These are phyloP conservation scores for Elachura formosa DNA, from an alignment of 2,113 vertebrate species.

Conservation along the genomic window DNA sequence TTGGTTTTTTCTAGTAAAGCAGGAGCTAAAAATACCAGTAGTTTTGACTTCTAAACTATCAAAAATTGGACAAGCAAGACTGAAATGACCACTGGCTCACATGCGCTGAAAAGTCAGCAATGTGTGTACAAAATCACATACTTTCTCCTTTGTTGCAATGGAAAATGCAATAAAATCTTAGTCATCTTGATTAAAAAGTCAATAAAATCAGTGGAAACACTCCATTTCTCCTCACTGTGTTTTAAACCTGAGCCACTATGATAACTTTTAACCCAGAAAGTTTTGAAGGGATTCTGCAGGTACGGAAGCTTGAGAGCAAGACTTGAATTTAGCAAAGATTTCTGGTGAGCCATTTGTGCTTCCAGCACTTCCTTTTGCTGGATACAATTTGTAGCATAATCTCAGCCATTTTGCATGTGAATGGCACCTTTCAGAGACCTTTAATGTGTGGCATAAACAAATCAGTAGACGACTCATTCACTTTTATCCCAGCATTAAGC, in stretches of 20 bases:
- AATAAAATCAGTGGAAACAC: background rate
- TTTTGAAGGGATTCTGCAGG: background rate
- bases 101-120: background rate
- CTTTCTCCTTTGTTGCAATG: background rate
- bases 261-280: background rate
- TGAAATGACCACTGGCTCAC: background rate
- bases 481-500: background rate
- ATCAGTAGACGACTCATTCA: background rate
- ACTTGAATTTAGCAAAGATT: background rate
- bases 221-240: background rate
- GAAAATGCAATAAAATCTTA: background rate
- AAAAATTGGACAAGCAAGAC: background rate
- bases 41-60: background rate
- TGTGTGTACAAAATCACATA: fast-evolving
- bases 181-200: background rate
- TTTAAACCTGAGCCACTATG: background rate
- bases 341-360: background rate
- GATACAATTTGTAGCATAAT: background rate
- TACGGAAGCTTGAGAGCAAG: background rate
- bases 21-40: background rate
- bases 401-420: background rate
- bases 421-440: background rate
- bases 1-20: background rate
- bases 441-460: background rate
- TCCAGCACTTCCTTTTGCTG: background rate